Percentiles rank a stretch among this genome's conserved stretches.
Evolutionary conservation across 2,888 invertebrate species (phyloP).

Genomic region (Brenthis hecate): DNA sequence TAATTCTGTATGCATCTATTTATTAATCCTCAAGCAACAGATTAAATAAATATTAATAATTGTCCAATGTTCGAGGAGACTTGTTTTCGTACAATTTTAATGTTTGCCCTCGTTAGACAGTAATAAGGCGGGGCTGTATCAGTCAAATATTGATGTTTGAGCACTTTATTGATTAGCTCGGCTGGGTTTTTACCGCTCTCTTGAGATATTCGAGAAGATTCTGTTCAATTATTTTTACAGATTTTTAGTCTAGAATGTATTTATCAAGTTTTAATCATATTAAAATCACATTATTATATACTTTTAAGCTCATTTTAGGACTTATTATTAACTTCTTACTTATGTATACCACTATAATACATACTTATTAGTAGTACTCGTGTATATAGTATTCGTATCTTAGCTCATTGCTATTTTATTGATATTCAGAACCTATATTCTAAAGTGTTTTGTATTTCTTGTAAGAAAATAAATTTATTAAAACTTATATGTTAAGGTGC

Average conservation of each 20-base stretch:
- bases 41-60: slow-evolving; percentile 20
- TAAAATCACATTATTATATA: too few relatives aligned
- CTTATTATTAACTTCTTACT: too few relatives aligned
- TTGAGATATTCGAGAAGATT: slow-evolving; percentile 18
- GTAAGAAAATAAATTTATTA: too few relatives aligned
- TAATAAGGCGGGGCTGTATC: slow-evolving; percentile 68
- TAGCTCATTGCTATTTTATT: too few relatives aligned
- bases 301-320: too few relatives aligned
- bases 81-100: slow-evolving; percentile 62
- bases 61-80: slow-evolving; percentile 24
- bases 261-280: too few relatives aligned
- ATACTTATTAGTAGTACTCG: too few relatives aligned
- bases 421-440: too few relatives aligned
- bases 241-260: not conserved
- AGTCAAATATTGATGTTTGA: slow-evolving; percentile 70
- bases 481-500: too few relatives aligned
- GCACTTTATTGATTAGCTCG: slow-evolving; percentile 58
- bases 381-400: too few relatives aligned
- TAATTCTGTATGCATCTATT: not conserved
- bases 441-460: too few relatives aligned
- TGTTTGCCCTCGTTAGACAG: slow-evolving; percentile 68
- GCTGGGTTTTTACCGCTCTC: slow-evolving; percentile 18
- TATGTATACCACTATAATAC: too few relatives aligned
- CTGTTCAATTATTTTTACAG: not conserved
- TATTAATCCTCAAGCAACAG: slow-evolving; percentile 1